Conservation (phyloP, 1,140 invertebrate species). For the Zaprionus nigranus region DNA sequence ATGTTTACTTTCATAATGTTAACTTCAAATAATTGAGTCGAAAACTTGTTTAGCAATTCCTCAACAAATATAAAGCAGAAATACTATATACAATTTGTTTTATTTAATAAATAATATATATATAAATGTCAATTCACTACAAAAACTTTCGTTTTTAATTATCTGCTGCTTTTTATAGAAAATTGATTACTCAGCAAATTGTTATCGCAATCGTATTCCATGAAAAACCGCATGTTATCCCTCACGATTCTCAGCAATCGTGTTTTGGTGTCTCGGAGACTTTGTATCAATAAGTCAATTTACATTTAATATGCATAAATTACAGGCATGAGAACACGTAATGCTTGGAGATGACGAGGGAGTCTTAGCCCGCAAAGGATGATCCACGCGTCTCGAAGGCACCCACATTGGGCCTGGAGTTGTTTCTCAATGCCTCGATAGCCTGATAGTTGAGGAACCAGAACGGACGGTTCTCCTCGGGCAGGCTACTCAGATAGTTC, state of each 20-base stretch:
- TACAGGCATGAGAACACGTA: background rate
- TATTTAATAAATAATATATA: constrained; percentile 2
- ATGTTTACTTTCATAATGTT: background rate
- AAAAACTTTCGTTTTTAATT: background rate
- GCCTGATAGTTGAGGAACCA: constrained; percentile 85
- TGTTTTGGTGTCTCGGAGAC: background rate
- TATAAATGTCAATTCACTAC: background rate
- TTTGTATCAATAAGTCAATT: background rate
- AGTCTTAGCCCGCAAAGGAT: constrained; percentile 69
- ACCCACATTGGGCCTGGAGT: constrained; percentile 55
- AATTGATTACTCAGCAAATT: constrained; percentile 11
- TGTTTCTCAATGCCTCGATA: constrained; percentile 82
- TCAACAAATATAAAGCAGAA: background rate
- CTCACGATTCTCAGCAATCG: constrained; percentile 23
- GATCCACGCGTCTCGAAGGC: constrained; percentile 65
- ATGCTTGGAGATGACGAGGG: background rate
- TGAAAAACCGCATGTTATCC: constrained; percentile 10
- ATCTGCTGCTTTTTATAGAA: constrained; percentile 1
- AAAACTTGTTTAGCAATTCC: background rate
- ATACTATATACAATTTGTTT: background rate
- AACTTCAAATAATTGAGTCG: background rate
- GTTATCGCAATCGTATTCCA: constrained; percentile 15
- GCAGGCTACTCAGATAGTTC: constrained; percentile 83
- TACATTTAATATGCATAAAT: background rate
- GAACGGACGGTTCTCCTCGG: constrained; percentile 85